Percentiles rank a stretch among this genome's conserved stretches.
Evolutionary conservation across 2,113 vertebrate genomes (phyloP).

Genomic region (Rhombomys opimus): DNA sequence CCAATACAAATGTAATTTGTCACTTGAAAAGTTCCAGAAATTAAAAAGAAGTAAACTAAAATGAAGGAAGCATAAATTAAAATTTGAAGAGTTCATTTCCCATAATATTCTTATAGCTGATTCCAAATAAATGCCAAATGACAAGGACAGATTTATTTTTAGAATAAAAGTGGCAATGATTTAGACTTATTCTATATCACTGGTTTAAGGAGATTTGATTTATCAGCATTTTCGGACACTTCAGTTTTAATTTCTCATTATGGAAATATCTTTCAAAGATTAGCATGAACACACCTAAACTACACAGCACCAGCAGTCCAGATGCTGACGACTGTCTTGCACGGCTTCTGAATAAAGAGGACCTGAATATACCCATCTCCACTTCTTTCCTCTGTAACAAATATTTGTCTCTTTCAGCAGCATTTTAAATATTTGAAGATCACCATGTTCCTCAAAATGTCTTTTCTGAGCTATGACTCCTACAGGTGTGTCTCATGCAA

Average conservation of each 20-base stretch:
- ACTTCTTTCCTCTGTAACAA: neutral
- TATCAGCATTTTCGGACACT: neutral
- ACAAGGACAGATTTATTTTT: neutral
- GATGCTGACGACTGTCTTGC: no score
- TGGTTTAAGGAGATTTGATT: neutral
- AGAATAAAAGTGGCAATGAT: neutral
- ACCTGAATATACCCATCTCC: neutral
- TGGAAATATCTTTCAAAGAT: neutral
- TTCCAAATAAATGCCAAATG: slow-evolving; percentile 36
- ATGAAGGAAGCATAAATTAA: neutral
- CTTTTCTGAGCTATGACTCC: neutral
- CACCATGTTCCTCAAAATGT: neutral
- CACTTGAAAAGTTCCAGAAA: neutral
- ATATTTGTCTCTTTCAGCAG: neutral
- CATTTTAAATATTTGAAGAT: neutral
- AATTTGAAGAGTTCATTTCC: neutral
- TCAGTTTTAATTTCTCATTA: neutral
- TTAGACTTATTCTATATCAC: neutral
- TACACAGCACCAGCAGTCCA: neutral
- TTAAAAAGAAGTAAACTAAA: slow-evolving; percentile 27
- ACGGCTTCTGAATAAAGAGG: neutral
- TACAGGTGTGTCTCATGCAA: neutral
- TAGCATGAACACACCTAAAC: neutral
- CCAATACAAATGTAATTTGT: neutral
- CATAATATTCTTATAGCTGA: neutral